Base-by-base conservation (phyloP, 2,888 invertebrate species). In the Hofmannophila pseudospretella region DNA sequence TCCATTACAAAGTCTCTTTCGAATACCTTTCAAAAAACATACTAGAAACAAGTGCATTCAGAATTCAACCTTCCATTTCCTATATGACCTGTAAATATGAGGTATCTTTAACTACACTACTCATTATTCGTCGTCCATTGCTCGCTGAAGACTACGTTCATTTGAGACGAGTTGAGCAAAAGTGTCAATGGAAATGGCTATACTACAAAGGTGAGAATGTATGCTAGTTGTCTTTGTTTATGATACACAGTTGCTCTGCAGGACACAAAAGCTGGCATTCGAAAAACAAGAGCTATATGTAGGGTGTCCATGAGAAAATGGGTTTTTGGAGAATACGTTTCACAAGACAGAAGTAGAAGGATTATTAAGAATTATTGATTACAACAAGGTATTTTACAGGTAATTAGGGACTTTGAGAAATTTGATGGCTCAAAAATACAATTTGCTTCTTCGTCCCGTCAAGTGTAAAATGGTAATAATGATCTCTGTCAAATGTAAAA, bases 261-360 rank as follows among this genome's bases (percentile, higher is more conserved):
- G 79, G 80, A 77, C 61, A 61, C 67, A 63, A 66, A 53, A 50
- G 54, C 49, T 54, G 54, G 58, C 53, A 59, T 60, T 64, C 56
- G 66, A 68, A 74, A 73, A 78, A 77, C 70, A 74, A 72, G 73
- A 74, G 70, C 71, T 71, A 48, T 39, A 36, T 32, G 42, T 67
- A 58, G 46, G 48, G 50, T 57, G 42, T 47, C 75, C 58, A 62
- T 49, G 30, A n/a, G 8, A 22, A 12, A 25, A 23, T 33, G 10
- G 27, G 10, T 27, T 27, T 10, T 11, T 10, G 7, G 7, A n/a
- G 2, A 8, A 7, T 23, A 23, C 8, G 27, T n/a, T 9, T 3
- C n/a, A n/a, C 33, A 25, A 33, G 34, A 39, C 34, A 33, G 14
- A 41, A 42, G 29, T 9, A 31, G n/a, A n/a, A n/a, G n/a, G n/a